phyloP scores from a whole-genome alignment of 1,140 invertebrate genomes.

The Drosophila melanica region DNA sequence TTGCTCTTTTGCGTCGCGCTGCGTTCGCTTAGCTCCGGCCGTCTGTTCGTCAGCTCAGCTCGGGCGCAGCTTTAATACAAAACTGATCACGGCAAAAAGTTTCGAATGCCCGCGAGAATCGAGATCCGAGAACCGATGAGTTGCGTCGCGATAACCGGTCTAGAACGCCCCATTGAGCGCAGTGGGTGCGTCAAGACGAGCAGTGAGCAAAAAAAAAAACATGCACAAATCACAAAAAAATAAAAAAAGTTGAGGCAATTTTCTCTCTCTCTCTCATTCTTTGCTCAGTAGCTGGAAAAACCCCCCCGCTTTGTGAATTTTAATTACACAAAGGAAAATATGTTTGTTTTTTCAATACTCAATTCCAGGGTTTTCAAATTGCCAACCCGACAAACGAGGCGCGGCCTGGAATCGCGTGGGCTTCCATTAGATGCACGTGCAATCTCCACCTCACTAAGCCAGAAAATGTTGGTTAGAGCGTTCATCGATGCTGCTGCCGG shows the following conservation, averaged over 20 bases:
- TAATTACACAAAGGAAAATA: conserved; percentile 57
- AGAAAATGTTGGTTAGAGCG: conserved; percentile 15
- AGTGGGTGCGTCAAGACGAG: conserved; percentile 34
- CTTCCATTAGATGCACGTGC: conserved; percentile 27
- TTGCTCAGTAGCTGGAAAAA: conserved; percentile 43
- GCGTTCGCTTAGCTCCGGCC: conserved; percentile 27
- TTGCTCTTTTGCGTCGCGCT: conserved; percentile 8
- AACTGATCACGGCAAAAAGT: conserved; percentile 63
- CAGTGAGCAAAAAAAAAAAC: conserved; percentile 20
- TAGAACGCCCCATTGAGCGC: conserved; percentile 28
- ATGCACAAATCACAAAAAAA: too few species aligned
- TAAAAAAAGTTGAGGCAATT: conserved; percentile 33
- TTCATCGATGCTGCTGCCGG: background rate
- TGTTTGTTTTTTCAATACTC: background rate
- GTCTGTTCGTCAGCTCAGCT: conserved; percentile 52
- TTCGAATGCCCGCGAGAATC: conserved; percentile 8
- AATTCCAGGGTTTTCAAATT: conserved; percentile 2
- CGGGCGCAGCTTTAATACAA: conserved; percentile 56
- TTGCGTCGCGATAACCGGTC: conserved; percentile 58
- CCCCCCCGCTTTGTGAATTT: conserved; percentile 45
- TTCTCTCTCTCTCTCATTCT: background rate
- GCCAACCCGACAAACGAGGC: background rate
- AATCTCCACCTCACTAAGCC: conserved; percentile 26
- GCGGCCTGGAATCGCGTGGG: conserved; percentile 8
- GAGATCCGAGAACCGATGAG: conserved; percentile 12